Evolutionary conservation across 2,797 vertebrate species (phyloP).

Genomic region (Graptemys geographica): DNA sequence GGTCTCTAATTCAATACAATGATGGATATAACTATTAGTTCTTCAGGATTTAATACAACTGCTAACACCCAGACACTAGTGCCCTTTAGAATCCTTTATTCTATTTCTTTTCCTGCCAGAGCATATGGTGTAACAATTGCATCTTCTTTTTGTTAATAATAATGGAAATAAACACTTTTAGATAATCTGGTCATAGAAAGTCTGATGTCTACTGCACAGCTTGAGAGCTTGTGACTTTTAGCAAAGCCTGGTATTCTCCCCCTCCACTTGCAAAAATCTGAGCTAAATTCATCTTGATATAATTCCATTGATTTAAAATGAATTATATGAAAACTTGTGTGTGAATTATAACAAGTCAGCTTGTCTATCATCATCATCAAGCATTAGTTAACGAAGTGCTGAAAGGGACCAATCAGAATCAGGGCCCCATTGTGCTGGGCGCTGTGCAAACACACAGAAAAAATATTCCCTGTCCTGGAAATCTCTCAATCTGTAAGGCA

Average conservation of each 20-base stretch:
- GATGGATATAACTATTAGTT: neutral
- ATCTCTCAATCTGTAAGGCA: neutral
- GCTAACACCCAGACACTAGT: neutral
- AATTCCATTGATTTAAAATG: neutral
- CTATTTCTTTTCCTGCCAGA: neutral
- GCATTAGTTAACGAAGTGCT: neutral
- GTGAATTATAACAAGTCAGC: rapidly evolving
- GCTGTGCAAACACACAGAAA: neutral
- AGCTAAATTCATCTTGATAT: neutral
- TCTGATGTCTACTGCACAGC: neutral
- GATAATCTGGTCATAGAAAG: neutral
- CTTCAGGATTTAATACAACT: neutral
- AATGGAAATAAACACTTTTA: neutral
- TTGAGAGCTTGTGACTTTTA: neutral
- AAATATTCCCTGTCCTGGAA: neutral
- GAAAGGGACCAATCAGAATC: neutral
- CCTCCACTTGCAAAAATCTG: neutral
- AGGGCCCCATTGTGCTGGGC: neutral
- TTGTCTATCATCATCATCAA: neutral
- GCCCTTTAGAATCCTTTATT: neutral
- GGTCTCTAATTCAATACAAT: neutral
- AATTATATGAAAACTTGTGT: neutral
- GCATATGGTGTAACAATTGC: neutral
- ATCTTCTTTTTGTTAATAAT: neutral
- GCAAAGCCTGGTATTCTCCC: neutral